Conservation (phyloP, 2,888 invertebrate genomes). For the Drosophila recens region DNA sequence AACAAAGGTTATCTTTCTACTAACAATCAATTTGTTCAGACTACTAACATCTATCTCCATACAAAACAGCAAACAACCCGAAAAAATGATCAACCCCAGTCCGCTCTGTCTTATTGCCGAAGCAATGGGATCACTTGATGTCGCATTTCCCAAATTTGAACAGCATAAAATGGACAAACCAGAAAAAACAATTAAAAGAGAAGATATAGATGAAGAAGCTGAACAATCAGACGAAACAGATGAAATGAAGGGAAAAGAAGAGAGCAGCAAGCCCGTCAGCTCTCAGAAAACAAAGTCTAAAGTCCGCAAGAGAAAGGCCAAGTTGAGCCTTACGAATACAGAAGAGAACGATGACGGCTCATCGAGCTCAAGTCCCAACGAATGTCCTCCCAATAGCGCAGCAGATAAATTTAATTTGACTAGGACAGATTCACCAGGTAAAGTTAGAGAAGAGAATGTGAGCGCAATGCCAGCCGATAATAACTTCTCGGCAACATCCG, state of each 20-base stretch:
- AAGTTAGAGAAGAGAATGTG: background rate
- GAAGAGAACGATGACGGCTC: background rate
- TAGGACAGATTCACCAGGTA: background rate
- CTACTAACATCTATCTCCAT: background rate
- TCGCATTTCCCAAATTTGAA: background rate
- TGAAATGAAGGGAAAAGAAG: no score
- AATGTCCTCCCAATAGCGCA: background rate
- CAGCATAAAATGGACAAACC: background rate
- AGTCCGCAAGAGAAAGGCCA: background rate
- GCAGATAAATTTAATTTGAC: background rate
- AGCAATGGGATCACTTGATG: constrained; percentile 21
- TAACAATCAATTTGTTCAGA: background rate
- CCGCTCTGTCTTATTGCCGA: constrained; percentile 23
- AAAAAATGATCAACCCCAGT: background rate
- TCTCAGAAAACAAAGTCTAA: background rate
- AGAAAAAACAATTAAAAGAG: background rate
- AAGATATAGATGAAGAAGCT: background rate
- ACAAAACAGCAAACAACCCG: background rate
- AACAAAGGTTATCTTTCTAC: background rate
- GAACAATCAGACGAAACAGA: background rate
- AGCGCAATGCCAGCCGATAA: background rate
- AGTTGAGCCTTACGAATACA: background rate
- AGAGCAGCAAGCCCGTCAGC: background rate
- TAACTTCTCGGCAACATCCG: background rate
- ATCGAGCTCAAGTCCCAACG: background rate